Base-by-base conservation (phyloP, 2,797 vertebrate genomes). In the Heteromormyrus szaboi region DNA sequence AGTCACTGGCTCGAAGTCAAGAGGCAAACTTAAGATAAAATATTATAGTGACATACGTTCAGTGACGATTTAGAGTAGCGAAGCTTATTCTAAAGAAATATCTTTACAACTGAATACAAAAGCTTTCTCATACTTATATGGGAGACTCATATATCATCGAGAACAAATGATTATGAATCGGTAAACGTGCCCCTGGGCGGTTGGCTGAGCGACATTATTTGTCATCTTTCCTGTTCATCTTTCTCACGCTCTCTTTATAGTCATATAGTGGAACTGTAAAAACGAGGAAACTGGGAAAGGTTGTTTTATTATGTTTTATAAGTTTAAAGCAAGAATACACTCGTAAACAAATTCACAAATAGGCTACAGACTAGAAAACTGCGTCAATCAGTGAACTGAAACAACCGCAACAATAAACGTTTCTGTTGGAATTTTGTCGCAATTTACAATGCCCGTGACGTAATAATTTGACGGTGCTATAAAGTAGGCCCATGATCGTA, bases 151-250 rank as follows among this genome's bases (percentile, higher is more conserved):
- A 96, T 93, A 97, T 96, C 96, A 97, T 95, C 94, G 95, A 96
- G 96, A 96, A 96, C 95, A 96, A 96, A 97, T 96, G 95, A 96
- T 97, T 96, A 97, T 96, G 96, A 96, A 97, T 96, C 95, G 95
- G 95, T 95, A 96, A 96, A 96, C 93, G 94, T 92, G 90, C 96
- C 96, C 96, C 96, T 95, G 94, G 96, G 96, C 96, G 94, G 96
- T 96, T 95, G 96, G 94, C 93, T 94, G 94, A 95, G 94, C 92
- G 89, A 92, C n/a, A 89, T 95, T 95, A 96, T 97, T 96, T 96
- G 96, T 97, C 96, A 96, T 96, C 95, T 37, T 41, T 94, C 92
- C 91, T 81, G 89, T 92, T 90, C 87, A 89, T 93, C 91, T 89
- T 89, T 90, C 94, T 92, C 92, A 93, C 90, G 89, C 50, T 85